phyloP scores from a whole-genome alignment of 2,113 vertebrate genomes.

The Larimichthys crocea region DNA sequence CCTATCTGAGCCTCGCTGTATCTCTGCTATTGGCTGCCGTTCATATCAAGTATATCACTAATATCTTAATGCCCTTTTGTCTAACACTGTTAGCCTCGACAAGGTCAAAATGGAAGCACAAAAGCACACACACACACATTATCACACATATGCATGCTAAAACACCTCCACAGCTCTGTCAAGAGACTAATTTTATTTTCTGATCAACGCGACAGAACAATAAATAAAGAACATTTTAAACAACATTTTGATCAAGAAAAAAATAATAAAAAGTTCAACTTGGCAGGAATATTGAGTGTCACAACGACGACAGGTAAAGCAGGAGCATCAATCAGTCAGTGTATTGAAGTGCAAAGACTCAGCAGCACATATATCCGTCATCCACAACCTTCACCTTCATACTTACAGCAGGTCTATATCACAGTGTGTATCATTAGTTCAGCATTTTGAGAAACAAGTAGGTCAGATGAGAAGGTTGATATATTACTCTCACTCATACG shows the following conservation, averaged over 20 bases:
- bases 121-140: slow-evolving; percentile 7
- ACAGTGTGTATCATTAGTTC: background rate
- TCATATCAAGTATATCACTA: slow-evolving; percentile 64
- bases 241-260: background rate
- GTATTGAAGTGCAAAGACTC: background rate
- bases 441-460: background rate
- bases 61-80: slow-evolving; percentile 65
- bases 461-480: background rate
- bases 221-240: slow-evolving; percentile 13
- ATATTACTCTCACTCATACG: background rate
- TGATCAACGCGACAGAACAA: slow-evolving; percentile 48
- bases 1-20: slow-evolving; percentile 65
- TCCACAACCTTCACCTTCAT: background rate
- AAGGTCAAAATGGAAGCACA: slow-evolving; percentile 53
- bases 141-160: slow-evolving; percentile 1
- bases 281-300: background rate
- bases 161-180: background rate
- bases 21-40: slow-evolving; percentile 59
- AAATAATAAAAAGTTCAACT: background rate
- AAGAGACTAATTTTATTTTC: slow-evolving; percentile 33
- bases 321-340: slow-evolving; percentile 7
- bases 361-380: background rate
- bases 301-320: background rate
- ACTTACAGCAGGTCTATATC: background rate
- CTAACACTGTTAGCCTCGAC: slow-evolving; percentile 8